Percentiles rank a stretch among this genome's conserved stretches.
Evolutionary conservation across 2,888 invertebrate species (phyloP).

Genomic region (Epirrhoe tristata): DNA sequence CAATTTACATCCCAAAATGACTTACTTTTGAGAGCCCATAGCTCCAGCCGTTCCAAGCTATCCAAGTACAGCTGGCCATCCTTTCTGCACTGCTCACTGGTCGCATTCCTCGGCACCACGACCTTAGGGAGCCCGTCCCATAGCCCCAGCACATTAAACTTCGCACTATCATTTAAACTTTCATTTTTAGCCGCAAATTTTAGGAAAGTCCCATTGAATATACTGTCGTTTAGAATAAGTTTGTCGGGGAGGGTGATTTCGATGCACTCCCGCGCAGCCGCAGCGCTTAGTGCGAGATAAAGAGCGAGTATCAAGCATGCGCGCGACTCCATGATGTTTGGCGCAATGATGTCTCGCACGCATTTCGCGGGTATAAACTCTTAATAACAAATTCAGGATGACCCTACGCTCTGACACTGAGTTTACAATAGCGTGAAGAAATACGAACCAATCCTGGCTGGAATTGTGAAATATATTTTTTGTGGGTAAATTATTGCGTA

Average conservation of each 20-base stretch:
- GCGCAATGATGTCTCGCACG: conserved; percentile 63
- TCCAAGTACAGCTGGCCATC: conserved; percentile 72
- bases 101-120: conserved; percentile 76
- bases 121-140: conserved; percentile 77
- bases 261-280: conserved; percentile 72
- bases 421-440: conserved; percentile 56
- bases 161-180: conserved; percentile 59
- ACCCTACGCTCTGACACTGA: conserved; percentile 41
- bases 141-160: conserved; percentile 66
- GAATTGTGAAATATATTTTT: conserved; percentile 4
- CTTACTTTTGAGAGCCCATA: conserved; percentile 86
- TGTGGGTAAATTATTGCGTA: background rate
- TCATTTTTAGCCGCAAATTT: conserved; percentile 65
- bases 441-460: conserved; percentile 21
- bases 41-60: conserved; percentile 71
- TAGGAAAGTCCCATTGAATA: conserved; percentile 70
- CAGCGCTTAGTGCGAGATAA: conserved; percentile 54
- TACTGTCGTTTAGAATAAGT: conserved; percentile 60
- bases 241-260: conserved; percentile 72
- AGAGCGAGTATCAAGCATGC: conserved; percentile 66
- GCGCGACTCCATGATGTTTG: conserved; percentile 74
- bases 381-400: conserved; percentile 43
- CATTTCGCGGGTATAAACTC: conserved; percentile 57
- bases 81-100: conserved; percentile 76
- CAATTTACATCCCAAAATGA: conserved; percentile 27